Conservation (phyloP, 2,888 invertebrate species). For the Stenichneumon culpator region DNA sequence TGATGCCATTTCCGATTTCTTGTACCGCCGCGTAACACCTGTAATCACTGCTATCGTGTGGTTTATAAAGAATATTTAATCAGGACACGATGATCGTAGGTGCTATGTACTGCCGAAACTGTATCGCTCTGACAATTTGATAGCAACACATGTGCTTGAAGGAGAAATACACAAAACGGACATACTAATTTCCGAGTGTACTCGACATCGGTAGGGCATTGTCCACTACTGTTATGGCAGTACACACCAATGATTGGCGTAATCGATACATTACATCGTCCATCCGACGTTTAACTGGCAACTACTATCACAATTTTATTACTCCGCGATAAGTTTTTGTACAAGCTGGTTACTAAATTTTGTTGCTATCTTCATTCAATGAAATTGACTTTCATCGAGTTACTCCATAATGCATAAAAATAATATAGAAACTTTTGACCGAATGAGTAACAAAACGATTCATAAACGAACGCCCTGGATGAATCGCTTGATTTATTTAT, state of each 20-base stretch:
- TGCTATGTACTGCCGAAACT: not conserved
- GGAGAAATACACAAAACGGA: conserved; percentile 46
- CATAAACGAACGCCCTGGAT: not conserved
- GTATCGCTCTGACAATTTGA: conserved; percentile 30
- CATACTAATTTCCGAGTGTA: conserved; percentile 33
- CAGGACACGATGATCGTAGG: not conserved
- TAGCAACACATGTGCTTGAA: conserved; percentile 15
- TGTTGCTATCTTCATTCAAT: not conserved
- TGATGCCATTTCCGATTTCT: conserved; percentile 86
- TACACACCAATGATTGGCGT: not conserved
- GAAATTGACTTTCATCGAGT: not conserved
- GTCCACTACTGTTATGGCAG: not conserved
- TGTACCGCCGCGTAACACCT: not conserved
- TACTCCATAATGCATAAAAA: not conserved
- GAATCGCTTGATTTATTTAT: not conserved
- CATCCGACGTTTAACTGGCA: not conserved
- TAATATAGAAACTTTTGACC: not conserved
- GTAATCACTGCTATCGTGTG: not conserved
- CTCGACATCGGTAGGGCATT: conserved; percentile 37
- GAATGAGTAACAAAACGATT: no score
- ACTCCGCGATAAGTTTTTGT: not conserved
- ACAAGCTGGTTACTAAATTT: not conserved
- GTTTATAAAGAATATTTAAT: not conserved
- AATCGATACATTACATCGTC: conserved; percentile 19
- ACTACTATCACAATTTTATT: not conserved